These are phyloP conservation scores for Leptopilina syphax DNA, from an alignment of 2,888 invertebrate genomes.

Conservation along the genomic window DNA sequence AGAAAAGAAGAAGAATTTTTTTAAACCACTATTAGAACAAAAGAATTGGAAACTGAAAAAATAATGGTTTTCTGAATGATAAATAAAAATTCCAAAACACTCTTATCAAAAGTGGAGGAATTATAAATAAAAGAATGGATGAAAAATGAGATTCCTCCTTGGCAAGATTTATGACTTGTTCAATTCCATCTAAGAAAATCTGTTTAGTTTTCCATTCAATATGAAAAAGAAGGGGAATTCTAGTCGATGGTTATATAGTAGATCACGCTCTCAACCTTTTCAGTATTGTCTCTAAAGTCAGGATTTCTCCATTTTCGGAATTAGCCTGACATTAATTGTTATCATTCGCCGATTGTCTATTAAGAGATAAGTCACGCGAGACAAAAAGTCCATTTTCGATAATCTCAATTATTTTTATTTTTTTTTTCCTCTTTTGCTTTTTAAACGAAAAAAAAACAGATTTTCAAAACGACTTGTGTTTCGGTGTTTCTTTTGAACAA, in stretches of 20 bases:
- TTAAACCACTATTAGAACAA: not conserved
- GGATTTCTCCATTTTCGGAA: slow-evolving; percentile 63
- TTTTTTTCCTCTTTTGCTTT: no score
- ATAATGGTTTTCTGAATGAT: no score
- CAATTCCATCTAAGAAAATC: slow-evolving; percentile 53
- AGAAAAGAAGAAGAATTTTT: not conserved
- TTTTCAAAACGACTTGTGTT: slow-evolving; percentile 5
- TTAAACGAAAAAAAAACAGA: not conserved
- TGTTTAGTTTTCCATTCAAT: slow-evolving; percentile 62
- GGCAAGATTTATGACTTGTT: not conserved
- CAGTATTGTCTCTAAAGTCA: slow-evolving; percentile 70
- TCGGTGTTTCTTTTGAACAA: not conserved
- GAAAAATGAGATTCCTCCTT: not conserved
- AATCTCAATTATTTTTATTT: no score
- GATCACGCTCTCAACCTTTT: slow-evolving; percentile 66
- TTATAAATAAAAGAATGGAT: not conserved
- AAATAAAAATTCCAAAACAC: not conserved
- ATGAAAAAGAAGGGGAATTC: slow-evolving; percentile 60
- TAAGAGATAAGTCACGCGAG: slow-evolving; percentile 6
- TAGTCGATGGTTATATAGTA: slow-evolving; percentile 72
- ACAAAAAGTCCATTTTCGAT: not conserved
- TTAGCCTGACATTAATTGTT: slow-evolving; percentile 39
- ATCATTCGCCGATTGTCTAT: slow-evolving; percentile 11
- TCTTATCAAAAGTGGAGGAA: not conserved
- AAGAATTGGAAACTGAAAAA: not conserved